Evolutionary conservation across 2,113 vertebrate species (phyloP).

Genomic region (Rhinolophus sinicus): DNA sequence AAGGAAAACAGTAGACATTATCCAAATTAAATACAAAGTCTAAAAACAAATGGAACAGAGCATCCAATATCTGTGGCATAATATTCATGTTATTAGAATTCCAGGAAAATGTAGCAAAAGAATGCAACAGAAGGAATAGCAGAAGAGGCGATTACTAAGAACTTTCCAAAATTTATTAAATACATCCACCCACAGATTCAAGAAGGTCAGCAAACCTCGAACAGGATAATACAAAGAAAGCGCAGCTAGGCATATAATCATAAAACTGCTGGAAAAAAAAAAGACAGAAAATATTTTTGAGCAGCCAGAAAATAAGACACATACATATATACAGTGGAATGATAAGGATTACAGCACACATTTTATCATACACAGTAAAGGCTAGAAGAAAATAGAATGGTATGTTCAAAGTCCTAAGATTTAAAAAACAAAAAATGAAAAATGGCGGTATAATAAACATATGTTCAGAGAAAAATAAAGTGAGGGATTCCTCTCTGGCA

Average conservation of each 20-base stretch:
- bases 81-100: not conserved
- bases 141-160: not conserved
- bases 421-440: not conserved
- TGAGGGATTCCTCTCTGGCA: not conserved
- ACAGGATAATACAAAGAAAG: conserved; percentile 8
- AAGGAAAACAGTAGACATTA: not conserved
- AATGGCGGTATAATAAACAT: not conserved
- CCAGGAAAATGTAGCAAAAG: not conserved
- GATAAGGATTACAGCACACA: not conserved
- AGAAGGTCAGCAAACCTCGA: not conserved
- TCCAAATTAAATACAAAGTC: not conserved
- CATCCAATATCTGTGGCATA: not conserved
- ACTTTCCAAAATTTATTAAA: not conserved
- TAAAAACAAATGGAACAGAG: not conserved
- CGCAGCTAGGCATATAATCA: not conserved
- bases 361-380: not conserved
- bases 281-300: not conserved
- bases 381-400: not conserved
- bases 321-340: not conserved
- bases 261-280: not conserved
- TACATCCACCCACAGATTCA: not conserved
- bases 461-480: not conserved
- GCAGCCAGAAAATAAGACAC: not conserved
- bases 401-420: not conserved
- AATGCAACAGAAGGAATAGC: not conserved